Base-by-base conservation (phyloP, 2,888 invertebrate genomes). In the Drosophila kanekoi region DNA sequence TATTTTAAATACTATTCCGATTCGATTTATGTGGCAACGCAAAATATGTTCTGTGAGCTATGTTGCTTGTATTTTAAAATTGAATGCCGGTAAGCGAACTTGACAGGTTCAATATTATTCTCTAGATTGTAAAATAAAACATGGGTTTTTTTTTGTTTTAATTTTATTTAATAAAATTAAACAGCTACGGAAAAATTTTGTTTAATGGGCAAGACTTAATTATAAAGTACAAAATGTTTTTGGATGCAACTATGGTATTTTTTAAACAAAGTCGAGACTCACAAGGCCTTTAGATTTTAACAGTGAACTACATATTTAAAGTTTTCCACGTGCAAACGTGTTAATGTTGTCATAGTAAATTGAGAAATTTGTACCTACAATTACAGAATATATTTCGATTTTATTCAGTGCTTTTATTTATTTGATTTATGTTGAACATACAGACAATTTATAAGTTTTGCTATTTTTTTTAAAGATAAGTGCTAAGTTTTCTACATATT, bases 111-210 rank as follows among this genome's bases (percentile, higher is more conserved):
- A 28, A 28, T 28, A 28, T 8, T 18, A 41, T 1, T 11, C 18
- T 16, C 16, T 10, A 11, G 10, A 41, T 41, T 41, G 1, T 3
- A 20, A 20, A 35, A 48, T 38, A 49, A 28, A 51, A 33, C 2
- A 10, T n/a, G 18, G 3, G n/a, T n/a, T n/a, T 16, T 1, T 16
- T 52, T 48, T 23, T 44, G 13, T 69, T 71, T 75, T 54, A 6
- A 57, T 52, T 82, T 86, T 82, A 85, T 81, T 86, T 82, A 81
- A 80, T 82, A 80, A 82, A 80, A 77, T 77, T 64, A 67, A 82
- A 79, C 74, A 56, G 60, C 86, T 81, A 81, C 83, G 61, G 74
- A 77, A 64, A 85, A 79, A 74, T 74, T 54, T 37, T 33, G 64
- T 74, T 70, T 48, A 85, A 74, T 77, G 72, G 51, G 62, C 64